These are phyloP conservation scores for Exephanes ischioxanthus DNA, from an alignment of 2,888 invertebrate genomes.

Conservation along the genomic window DNA sequence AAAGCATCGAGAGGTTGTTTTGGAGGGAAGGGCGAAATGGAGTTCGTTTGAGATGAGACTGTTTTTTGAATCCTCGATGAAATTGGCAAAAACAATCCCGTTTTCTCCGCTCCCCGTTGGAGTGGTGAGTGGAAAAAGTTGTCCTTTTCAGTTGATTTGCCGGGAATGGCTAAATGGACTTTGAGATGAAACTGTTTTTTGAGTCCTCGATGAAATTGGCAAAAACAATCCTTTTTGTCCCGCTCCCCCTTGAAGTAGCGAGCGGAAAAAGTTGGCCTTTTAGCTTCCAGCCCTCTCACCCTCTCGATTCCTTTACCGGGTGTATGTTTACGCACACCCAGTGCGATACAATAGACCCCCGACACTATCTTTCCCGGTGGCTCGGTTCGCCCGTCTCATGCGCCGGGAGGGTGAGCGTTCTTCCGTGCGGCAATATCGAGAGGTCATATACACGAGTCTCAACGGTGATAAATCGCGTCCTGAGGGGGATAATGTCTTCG, in stretches of 20 bases:
- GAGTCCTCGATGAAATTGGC: no score
- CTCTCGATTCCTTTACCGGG: slow-evolving; percentile 4
- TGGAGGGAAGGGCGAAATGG: not conserved
- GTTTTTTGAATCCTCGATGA: no score
- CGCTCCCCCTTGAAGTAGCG: not conserved
- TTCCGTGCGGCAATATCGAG: slow-evolving; percentile 61
- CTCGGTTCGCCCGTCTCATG: not conserved
- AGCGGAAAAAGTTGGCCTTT: slow-evolving; percentile 38
- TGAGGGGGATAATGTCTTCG: slow-evolving; percentile 54
- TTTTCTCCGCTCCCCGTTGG: not conserved
- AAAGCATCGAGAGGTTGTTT: not conserved
- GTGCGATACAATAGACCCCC: slow-evolving; percentile 50
- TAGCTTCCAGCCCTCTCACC: slow-evolving; percentile 38
- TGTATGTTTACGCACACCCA: slow-evolving; percentile 20
- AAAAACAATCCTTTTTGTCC: no score
- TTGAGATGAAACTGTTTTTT: no score
- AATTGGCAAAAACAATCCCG: no score
- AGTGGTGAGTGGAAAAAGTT: not conserved
- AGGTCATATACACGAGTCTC: slow-evolving; percentile 62
- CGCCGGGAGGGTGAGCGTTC: slow-evolving; percentile 28
- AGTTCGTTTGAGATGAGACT: no score
- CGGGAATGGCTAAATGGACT: no score
- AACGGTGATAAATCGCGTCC: slow-evolving; percentile 63
- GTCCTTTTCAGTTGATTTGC: no score
- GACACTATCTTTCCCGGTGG: slow-evolving; percentile 33